Percentiles rank a stretch among this genome's conserved stretches.
These are phyloP conservation scores for Hycleus phaleratus DNA, from an alignment of 1,140 invertebrate genomes.

Conservation along the genomic window DNA sequence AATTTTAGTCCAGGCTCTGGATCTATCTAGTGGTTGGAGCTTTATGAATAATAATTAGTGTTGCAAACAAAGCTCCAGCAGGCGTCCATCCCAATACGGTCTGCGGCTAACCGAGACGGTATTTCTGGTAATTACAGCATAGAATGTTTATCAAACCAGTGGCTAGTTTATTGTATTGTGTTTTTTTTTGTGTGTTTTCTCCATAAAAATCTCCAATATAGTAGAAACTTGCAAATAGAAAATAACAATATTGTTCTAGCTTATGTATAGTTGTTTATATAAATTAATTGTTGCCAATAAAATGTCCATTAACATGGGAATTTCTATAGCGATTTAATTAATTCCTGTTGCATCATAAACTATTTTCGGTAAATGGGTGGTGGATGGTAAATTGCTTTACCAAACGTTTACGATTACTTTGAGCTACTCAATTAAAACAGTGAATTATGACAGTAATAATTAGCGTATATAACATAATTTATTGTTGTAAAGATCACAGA, in stretches of 20 bases:
- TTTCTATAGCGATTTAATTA: constrained; percentile 10
- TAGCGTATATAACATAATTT: constrained; percentile 21
- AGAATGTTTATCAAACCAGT: too few relatives aligned
- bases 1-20: constrained; percentile 30
- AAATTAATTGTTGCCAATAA: background rate
- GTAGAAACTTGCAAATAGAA: too few relatives aligned
- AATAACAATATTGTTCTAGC: too few relatives aligned
- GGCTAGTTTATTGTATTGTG: too few relatives aligned
- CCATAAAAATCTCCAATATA: too few relatives aligned
- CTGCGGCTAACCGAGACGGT: constrained; percentile 13
- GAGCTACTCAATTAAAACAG: constrained; percentile 26
- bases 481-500: constrained; percentile 24
- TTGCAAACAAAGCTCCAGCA: constrained; percentile 36
- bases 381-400: constrained; percentile 9
- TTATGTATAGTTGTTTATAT: background rate
- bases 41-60: constrained; percentile 41
- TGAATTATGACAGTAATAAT: constrained; percentile 28
- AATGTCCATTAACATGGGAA: constrained; percentile 7
- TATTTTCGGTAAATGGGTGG: constrained; percentile 9
- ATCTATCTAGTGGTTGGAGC: constrained; percentile 30
- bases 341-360: constrained; percentile 14
- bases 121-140: too few relatives aligned
- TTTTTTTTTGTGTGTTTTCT: too few relatives aligned
- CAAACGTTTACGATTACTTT: constrained; percentile 29
- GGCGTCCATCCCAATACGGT: constrained; percentile 18